Conservation (phyloP, 2,113 vertebrate genomes). For the Hydrochoerus hydrochaeris region DNA sequence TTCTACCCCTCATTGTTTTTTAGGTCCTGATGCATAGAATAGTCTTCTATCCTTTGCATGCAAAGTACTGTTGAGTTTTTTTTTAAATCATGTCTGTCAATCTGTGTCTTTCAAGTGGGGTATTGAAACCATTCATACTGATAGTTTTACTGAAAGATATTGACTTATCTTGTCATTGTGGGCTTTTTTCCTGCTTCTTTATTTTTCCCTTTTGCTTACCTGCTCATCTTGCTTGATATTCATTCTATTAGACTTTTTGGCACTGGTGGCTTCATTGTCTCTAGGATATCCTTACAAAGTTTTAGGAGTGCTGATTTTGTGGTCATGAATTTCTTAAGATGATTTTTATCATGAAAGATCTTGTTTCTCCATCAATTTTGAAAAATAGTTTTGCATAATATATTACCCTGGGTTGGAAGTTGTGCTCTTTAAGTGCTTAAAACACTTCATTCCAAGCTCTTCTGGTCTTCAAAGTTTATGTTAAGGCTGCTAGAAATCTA, state of each 20-base stretch:
- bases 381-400: background rate
- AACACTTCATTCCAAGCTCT: background rate
- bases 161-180: background rate
- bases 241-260: background rate
- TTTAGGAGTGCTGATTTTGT: no score
- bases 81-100: background rate
- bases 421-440: background rate
- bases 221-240: background rate
- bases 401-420: background rate
- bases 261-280: no score
- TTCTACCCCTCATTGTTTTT: background rate
- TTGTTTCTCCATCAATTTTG: background rate
- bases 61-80: background rate
- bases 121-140: background rate
- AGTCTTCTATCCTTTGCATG: background rate
- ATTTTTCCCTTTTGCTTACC: no score
- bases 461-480: background rate
- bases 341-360: background rate
- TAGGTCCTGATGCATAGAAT: background rate
- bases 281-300: no score
- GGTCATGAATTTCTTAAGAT: background rate
- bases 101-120: background rate
- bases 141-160: background rate
- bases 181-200: background rate
- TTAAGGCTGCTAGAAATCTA: background rate